Base-by-base conservation (phyloP, 2,888 invertebrate species). In the Sesamia inferens region DNA sequence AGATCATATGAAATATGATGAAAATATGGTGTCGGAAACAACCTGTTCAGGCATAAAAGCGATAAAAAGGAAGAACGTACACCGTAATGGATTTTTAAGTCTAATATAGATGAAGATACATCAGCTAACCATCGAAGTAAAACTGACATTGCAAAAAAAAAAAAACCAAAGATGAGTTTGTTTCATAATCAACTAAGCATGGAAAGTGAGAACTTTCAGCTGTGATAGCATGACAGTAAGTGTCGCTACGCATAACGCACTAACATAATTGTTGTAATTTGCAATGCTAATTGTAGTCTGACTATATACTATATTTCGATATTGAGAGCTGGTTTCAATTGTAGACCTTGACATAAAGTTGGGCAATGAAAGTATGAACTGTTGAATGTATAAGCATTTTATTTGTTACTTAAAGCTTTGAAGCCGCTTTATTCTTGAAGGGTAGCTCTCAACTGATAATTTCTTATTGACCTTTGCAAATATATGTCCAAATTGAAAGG, bases 201-300 rank as follows among this genome's bases (percentile, higher is more conserved):
- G 63, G 88, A 88, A 90, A 89, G 88, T 76, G 74, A 76, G 79
- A 76, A 78, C 82, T 85, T 85, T 84, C 85, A 79, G 83, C 78
- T 82, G 69, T 74, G 61, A 81, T 78, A 63, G 78, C 81, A 81
- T 74, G 84, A 62, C 70, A 69, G 66, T 73, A 39, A 59, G 65
- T 68, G 48, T 72, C 68, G 72, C 22, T 78, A 70, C 61, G 73
- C 69, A n/a, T 75, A 68, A 68, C 74, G 71, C 68, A 68, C 71
- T 79, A 68, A 59, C 19, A n/a, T 68, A 79, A 74, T n/a, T 61
- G 42, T 75, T 48, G 51, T 74, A 74, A 85, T 83, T 84, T 85
- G 72, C 75, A 81, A 74, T 82, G 57, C 55, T 83, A 83, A 84
- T 83, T 76, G 47, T 81, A 69, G 76, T 78, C 68, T 63, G 78